These are phyloP conservation scores for Tinamus major DNA, from an alignment of 2,797 vertebrate species.

Conservation along the genomic window DNA sequence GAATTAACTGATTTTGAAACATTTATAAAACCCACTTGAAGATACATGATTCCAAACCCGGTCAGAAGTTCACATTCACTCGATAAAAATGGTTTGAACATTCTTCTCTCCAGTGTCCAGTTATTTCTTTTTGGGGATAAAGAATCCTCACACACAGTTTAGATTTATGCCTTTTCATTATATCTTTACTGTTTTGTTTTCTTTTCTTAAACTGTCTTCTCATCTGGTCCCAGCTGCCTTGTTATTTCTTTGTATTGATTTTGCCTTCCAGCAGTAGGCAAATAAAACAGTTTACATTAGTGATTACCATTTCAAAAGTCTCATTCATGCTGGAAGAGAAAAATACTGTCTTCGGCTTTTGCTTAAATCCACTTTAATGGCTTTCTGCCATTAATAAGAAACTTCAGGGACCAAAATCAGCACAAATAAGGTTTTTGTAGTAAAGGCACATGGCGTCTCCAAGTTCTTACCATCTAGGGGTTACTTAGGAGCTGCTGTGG, in stretches of 20 bases:
- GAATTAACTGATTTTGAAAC: not conserved
- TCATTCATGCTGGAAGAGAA: not conserved
- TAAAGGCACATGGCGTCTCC: not conserved
- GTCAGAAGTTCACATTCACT: not conserved
- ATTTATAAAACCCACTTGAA: not conserved
- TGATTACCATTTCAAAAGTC: not conserved
- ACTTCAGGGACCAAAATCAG: not conserved
- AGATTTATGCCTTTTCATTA: not conserved
- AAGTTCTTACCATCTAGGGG: not conserved
- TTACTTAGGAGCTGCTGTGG: not conserved
- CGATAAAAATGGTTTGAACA: not conserved
- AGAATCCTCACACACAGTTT: not conserved
- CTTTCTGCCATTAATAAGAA: not conserved
- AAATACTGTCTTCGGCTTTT: not conserved
- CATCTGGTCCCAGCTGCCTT: not conserved
- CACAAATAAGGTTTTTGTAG: not conserved
- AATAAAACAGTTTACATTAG: not conserved
- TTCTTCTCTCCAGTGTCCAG: not conserved
- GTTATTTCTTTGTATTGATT: not conserved
- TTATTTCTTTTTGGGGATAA: not conserved
- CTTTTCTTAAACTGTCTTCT: not conserved
- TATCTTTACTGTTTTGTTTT: not conserved
- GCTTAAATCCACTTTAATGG: not conserved
- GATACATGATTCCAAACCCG: not conserved
- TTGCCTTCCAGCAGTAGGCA: not conserved